phyloP scores from a whole-genome alignment of 2,888 invertebrate genomes.

The Toxonevra muliebris region DNA sequence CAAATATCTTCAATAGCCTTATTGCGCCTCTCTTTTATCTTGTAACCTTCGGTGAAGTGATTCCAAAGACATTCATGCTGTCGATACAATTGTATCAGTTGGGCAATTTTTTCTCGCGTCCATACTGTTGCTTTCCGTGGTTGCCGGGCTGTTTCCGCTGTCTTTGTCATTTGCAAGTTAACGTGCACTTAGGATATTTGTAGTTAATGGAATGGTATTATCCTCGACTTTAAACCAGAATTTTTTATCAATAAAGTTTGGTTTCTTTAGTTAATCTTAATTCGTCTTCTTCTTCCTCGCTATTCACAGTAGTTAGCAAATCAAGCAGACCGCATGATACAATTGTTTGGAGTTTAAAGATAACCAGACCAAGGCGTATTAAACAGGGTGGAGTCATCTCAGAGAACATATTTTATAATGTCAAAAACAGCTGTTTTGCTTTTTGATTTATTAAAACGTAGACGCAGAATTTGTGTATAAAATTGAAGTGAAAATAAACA shows the following conservation, averaged over 20 bases:
- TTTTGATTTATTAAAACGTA: too few relatives aligned
- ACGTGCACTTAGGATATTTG: slow-evolving; percentile 6
- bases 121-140: slow-evolving; percentile 50
- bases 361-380: too few relatives aligned
- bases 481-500: too few relatives aligned
- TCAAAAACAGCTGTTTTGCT: too few relatives aligned
- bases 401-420: too few relatives aligned
- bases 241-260: too few relatives aligned
- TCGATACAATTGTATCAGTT: slow-evolving; percentile 58
- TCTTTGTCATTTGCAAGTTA: slow-evolving; percentile 17
- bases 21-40: slow-evolving; percentile 55
- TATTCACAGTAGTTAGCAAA: background rate
- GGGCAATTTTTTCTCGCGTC: slow-evolving; percentile 58
- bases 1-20: slow-evolving; percentile 59
- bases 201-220: background rate
- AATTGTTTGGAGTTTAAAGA: too few relatives aligned
- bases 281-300: background rate
- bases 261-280: too few relatives aligned
- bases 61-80: slow-evolving; percentile 62
- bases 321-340: too few relatives aligned
- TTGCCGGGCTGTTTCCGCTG: slow-evolving; percentile 12
- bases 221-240: too few relatives aligned
- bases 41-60: slow-evolving; percentile 57
- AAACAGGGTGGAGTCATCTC: too few relatives aligned
- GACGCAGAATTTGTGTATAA: too few relatives aligned